Evolutionary conservation across 2,797 vertebrate genomes (phyloP).

Genomic region (Acanthornis magna): DNA sequence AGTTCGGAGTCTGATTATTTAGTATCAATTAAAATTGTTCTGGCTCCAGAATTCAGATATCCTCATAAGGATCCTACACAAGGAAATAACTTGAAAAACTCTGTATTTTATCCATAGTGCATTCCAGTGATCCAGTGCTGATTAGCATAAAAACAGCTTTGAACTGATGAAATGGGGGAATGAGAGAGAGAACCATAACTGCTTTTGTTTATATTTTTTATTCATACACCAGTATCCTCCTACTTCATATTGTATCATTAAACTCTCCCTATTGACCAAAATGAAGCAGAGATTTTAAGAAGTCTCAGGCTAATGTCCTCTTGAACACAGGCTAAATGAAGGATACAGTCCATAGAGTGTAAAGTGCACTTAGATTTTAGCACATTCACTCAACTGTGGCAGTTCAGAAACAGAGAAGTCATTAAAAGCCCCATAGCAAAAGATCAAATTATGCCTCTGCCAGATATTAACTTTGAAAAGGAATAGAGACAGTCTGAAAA

Average conservation of each 20-base stretch:
- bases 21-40: neutral
- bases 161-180: neutral
- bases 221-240: neutral
- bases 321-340: neutral
- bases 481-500: slow-evolving; percentile 21
- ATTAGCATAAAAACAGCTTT: neutral
- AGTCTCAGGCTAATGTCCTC: slow-evolving; percentile 1
- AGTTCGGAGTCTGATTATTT: neutral
- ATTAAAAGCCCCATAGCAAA: slow-evolving; percentile 37
- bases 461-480: slow-evolving; percentile 52
- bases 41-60: neutral
- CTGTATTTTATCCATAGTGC: neutral
- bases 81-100: neutral
- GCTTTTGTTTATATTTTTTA: slow-evolving; percentile 29
- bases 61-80: neutral
- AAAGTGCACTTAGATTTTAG: slow-evolving; percentile 39
- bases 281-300: slow-evolving; percentile 14
- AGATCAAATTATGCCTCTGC: slow-evolving; percentile 43
- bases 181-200: neutral
- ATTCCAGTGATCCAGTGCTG: neutral
- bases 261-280: slow-evolving; percentile 7
- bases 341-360: neutral
- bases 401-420: slow-evolving; percentile 20
- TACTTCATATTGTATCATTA: neutral
- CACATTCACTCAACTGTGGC: neutral